Percentiles rank a stretch among this genome's conserved stretches.
phyloP scores from a whole-genome alignment of 2,888 invertebrate genomes.

The Phyto melanocephala region DNA sequence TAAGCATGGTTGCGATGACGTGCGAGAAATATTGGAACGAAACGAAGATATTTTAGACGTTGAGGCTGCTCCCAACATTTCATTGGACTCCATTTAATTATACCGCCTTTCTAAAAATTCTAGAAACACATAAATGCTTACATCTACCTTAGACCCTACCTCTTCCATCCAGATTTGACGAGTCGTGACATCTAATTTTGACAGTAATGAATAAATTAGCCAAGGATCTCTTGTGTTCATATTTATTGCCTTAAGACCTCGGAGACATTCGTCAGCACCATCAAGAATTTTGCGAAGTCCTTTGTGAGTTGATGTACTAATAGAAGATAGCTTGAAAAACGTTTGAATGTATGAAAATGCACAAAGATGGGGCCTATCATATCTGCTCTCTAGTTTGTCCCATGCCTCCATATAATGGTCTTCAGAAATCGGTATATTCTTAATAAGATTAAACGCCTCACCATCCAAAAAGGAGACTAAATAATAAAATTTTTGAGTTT shows the following conservation, averaged over 20 bases:
- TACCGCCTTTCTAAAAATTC: not conserved
- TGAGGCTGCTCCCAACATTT: not conserved
- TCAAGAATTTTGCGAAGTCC: not conserved
- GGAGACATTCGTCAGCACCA: slow-evolving; percentile 32
- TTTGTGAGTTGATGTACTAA: not conserved
- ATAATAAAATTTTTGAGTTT: slow-evolving; percentile 45
- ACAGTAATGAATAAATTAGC: slow-evolving; percentile 2
- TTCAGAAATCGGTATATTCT: slow-evolving; percentile 32
- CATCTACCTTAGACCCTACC: not conserved
- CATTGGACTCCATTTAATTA: not conserved
- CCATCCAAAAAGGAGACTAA: slow-evolving; percentile 33
- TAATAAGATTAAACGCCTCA: slow-evolving; percentile 37
- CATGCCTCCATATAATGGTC: too few relatives aligned
- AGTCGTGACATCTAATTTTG: not conserved
- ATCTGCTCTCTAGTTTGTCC: too few relatives aligned
- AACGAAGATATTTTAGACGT: not conserved
- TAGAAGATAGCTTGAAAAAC: slow-evolving; percentile 2
- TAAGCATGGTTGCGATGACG: not conserved
- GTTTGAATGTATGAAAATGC: slow-evolving; percentile 27
- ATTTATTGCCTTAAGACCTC: slow-evolving; percentile 2
- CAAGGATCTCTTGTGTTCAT: slow-evolving; percentile 33
- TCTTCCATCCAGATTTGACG: not conserved
- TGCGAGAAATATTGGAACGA: not conserved
- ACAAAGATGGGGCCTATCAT: too few relatives aligned
- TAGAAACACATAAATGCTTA: not conserved